Base-by-base conservation (phyloP, 2,888 invertebrate genomes). In the Polydesmus complanatus region DNA sequence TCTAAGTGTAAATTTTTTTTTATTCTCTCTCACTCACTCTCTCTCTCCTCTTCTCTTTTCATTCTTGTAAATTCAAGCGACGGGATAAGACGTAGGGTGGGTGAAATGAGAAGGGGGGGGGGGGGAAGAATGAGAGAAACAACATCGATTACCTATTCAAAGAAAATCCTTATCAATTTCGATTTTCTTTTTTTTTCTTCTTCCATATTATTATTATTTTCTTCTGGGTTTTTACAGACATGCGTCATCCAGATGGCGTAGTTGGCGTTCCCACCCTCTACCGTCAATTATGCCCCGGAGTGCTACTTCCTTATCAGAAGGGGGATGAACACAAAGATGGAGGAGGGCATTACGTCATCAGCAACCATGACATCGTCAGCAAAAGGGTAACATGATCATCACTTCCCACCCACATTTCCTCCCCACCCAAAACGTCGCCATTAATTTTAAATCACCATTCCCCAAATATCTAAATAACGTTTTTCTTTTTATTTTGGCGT, bases 311-410 rank as follows among this genome's bases (percentile, higher is more conserved):
- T 50, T n/a, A 27, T 25, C n/a, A 56, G 19, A 22, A 26, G 23
- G 47, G n/a, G 3, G 56, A 56, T 47, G 27, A 18, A 14, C 26
- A 22, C 22, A 53, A 54, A 2, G 59, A 54, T 8, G 54, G 18
- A 21, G 2, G 49, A 3, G 58, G 52, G 18, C 26, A 53, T 27
- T 59, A 47, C 26, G 27, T 27, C 27, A 27, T 54, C 21, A 37
- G 54, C 5, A 50, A 59, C 21, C 54, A 59, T 23, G 59, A 59
- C 27, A 59, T 21, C 22, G 51, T 51, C 54, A 54, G 37, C 22
- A 59, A 59, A 59, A 53, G 51, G 59, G 59, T 59, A 59, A 56
- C 5, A 27, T 22, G 19, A n/a, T n/a, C n/a, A n/a, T n/a, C n/a
- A n/a, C n/a, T n/a, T n/a, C n/a, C n/a, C n/a, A n/a, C n/a, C n/a